Conservation (phyloP, 2,888 invertebrate species). For the Autographa pulchrina region DNA sequence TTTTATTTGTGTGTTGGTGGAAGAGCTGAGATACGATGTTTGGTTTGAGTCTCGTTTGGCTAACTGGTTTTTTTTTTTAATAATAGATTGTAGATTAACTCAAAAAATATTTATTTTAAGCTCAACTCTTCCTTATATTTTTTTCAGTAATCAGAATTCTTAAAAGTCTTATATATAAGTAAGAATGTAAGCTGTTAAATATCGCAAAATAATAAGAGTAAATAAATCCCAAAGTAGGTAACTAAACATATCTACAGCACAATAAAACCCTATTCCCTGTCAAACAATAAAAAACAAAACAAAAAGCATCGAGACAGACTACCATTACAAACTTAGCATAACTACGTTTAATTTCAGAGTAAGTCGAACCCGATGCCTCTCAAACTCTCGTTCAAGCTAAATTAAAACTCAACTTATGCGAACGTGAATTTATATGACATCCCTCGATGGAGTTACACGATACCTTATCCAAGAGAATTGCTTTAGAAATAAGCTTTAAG, state of each 20-base stretch:
- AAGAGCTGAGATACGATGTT: background rate
- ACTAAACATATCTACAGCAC: background rate
- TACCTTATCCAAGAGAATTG: slow-evolving; percentile 38
- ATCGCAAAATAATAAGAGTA: too few relatives aligned
- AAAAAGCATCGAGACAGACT: slow-evolving; percentile 52
- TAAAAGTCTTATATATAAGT: too few relatives aligned
- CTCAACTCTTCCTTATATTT: too few relatives aligned
- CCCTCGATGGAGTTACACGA: slow-evolving; percentile 45
- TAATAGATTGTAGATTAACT: too few relatives aligned
- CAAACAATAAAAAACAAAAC: slow-evolving; percentile 47
- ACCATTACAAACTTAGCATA: slow-evolving; percentile 61
- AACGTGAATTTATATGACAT: slow-evolving; percentile 61
- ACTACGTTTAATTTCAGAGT: slow-evolving; percentile 66
- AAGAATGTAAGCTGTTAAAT: too few relatives aligned
- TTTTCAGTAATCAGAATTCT: too few relatives aligned
- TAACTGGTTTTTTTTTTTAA: background rate
- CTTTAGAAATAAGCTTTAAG: slow-evolving; percentile 7
- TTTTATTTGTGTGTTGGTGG: background rate
- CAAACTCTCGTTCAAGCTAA: slow-evolving; percentile 61
- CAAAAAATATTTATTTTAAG: too few relatives aligned
- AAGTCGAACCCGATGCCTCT: slow-evolving; percentile 60
- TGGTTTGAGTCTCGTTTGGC: background rate
- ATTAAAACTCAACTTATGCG: slow-evolving; percentile 64
- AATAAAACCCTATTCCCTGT: background rate
- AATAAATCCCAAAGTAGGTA: too few relatives aligned